Base-by-base conservation (phyloP, 92 coral and sea anemone genomes). In the Palythoa caribaeorum region DNA sequence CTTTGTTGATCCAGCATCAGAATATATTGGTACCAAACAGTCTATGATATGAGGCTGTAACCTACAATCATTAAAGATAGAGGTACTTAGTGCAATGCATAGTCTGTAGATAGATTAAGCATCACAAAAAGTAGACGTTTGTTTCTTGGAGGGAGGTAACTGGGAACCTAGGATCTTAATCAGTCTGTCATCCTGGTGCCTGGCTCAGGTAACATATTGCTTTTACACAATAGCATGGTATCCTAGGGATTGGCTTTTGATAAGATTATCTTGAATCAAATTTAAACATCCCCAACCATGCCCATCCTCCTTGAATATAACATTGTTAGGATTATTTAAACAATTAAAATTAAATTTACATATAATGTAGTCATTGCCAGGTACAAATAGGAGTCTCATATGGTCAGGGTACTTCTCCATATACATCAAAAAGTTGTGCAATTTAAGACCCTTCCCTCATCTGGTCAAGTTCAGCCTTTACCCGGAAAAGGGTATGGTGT, bases 331-430 rank as follows among this genome's bases (percentile, higher is more conserved):
- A 74, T 74, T 74, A 74, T 44, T 74, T 74, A 44, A 74, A 74
- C 78, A 74, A 74, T 74, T 74, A 44, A 74, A 74, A 74, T 17
- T 40, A 74, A 74, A 74, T 47, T 73, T 74, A 44, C 59, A 74
- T 87, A 78, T 85, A 78, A 68, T 78, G 63, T 78, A 87, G 63
- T 87, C 90, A 74, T 87, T 83, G 80, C 90, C 90, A 78, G 90
- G 85, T 36, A 87, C 90, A 87, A 87, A 78, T 62, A 87, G 85
- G 73, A 60, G 80, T 50, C 75, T 66, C 85, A 78, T 69, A 47
- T 69, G 85, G 80, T 65, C 73, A 51, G 85, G 84, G 78, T 87
- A 53, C 75, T 87, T 81, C 73, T 86, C 89, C 89, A 63, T 86
- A 38, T 20, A 17, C 37, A 59, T 57, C 89, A 86, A 73, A 73